Evolutionary conservation across 2,888 invertebrate species (phyloP).

Genomic region (Leptothorax acervorum): DNA sequence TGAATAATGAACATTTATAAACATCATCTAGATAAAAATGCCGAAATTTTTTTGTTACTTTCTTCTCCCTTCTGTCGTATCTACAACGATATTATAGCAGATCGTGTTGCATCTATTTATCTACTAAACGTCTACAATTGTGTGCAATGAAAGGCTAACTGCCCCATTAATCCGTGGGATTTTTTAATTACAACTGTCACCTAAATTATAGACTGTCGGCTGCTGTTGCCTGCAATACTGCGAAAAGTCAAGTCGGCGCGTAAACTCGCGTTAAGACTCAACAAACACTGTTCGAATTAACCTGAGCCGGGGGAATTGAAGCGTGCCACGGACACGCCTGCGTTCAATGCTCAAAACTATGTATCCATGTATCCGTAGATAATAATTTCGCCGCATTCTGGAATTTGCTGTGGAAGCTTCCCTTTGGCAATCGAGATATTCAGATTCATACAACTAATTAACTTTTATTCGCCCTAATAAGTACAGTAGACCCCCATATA

Average conservation of each 20-base stretch:
- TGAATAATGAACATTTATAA: not conserved
- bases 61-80: not conserved
- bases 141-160: not conserved
- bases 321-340: constrained; percentile 24
- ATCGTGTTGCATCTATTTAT: not conserved
- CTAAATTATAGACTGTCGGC: not conserved
- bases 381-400: constrained; percentile 19
- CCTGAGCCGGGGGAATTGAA: constrained; percentile 21
- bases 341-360: constrained; percentile 14
- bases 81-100: not conserved
- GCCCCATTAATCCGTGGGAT: not conserved
- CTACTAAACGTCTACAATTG: not conserved
- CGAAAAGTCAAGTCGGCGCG: constrained; percentile 38
- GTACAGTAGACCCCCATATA: not conserved
- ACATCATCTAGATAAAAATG: not conserved
- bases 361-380: constrained; percentile 10
- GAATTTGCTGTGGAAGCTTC: not conserved
- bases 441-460: not conserved
- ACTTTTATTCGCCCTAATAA: not conserved
- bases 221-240: not conserved
- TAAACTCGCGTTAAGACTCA: constrained; percentile 38
- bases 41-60: not conserved
- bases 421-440: not conserved
- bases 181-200: constrained; percentile 20
- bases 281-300: constrained; percentile 36